These are phyloP conservation scores for Dryas iulia DNA, from an alignment of 1,140 invertebrate species.

Conservation along the genomic window DNA sequence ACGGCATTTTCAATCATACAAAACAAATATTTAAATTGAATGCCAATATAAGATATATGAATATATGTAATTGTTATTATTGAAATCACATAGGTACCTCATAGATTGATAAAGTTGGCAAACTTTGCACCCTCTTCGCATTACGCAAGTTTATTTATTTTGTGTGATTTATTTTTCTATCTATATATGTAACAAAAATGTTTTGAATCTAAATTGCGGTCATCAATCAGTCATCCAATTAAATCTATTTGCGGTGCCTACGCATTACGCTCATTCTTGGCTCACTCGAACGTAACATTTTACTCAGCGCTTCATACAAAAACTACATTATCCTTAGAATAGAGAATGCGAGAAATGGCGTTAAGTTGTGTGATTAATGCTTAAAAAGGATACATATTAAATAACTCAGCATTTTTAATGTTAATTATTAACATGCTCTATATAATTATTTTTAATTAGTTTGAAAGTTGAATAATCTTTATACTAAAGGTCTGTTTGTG, in stretches of 20 bases:
- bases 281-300: conserved; percentile 40
- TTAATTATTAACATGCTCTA: not conserved
- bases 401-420: not conserved
- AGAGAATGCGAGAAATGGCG: conserved; percentile 1
- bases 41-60: too few species aligned
- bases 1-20: too few species aligned
- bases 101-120: not conserved
- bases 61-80: not conserved
- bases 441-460: not conserved
- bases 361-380: not conserved
- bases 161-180: conserved; percentile 10
- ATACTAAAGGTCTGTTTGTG: not conserved
- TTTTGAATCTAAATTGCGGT: conserved; percentile 32
- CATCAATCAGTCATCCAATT: conserved; percentile 44
- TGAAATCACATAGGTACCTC: not conserved
- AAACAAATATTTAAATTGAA: too few species aligned
- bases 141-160: conserved; percentile 22
- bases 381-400: not conserved
- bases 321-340: conserved; percentile 41
- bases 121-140: not conserved
- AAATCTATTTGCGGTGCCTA: conserved; percentile 40
- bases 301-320: conserved; percentile 56
- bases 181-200: conserved; percentile 30
- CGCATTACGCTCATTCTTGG: conserved; percentile 35
- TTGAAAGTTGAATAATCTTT: not conserved